Conservation (phyloP, 2,888 invertebrate species). For the Nemurella pictetii region DNA sequence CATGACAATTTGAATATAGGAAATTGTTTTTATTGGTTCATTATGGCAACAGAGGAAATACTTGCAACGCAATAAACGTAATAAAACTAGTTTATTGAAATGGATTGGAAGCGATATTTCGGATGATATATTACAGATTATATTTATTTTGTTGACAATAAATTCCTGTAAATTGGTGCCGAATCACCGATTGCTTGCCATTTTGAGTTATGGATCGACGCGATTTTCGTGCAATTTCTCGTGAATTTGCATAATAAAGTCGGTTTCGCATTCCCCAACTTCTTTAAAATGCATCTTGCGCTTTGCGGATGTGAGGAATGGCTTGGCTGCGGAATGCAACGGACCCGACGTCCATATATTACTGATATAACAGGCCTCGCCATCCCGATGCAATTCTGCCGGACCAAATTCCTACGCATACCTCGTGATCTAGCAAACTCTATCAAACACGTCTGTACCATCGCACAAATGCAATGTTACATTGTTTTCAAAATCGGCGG, state of each 20-base stretch:
- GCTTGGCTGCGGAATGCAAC: not conserved
- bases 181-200: not conserved
- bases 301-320: not conserved
- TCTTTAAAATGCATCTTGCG: not conserved
- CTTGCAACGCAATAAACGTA: not conserved
- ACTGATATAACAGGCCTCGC: no score
- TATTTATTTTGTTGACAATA: conserved; percentile 15
- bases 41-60: conserved; percentile 14
- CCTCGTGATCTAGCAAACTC: no score
- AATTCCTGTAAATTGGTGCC: not conserved
- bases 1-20: not conserved
- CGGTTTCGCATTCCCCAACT: not conserved
- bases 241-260: not conserved
- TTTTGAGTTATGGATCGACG: not conserved
- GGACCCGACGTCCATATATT: no score
- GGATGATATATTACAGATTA: not conserved
- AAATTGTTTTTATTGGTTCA: conserved; percentile 9
- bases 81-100: not conserved
- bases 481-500: no score
- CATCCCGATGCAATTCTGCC: no score
- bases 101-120: not conserved
- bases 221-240: not conserved
- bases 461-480: no score
- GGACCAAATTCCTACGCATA: no score
- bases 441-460: no score